Base-by-base conservation (phyloP, 1,140 invertebrate species). In the Bicyclus anynana region DNA sequence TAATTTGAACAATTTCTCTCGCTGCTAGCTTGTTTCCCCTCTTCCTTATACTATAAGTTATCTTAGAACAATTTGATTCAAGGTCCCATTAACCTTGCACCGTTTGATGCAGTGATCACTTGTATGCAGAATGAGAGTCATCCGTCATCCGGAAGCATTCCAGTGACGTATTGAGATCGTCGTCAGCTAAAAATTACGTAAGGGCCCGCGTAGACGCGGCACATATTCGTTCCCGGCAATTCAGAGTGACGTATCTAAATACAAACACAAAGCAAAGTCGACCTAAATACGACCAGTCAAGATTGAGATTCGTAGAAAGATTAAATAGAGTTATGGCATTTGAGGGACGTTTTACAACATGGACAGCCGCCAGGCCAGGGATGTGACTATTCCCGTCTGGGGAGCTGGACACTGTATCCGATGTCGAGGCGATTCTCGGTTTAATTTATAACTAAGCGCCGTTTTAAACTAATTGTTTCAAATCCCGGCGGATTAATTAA, bases 301-400 rank as follows among this genome's bases (percentile, higher is more conserved):
- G 76, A 67, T 71, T 74, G 70, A 79, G 56, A 72, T 66, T 82
- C 44, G 71, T 60, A 56, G 51, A 61, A 58, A 55, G 60, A 13
- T 50, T 59, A 55, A 42, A 47, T 62, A 55, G 53, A 58, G 68
- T 77, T 81, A 63, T 55, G 65, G 54, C 69, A 61, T 75, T 70
- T 74, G 58, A 33, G 38, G 44, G 58, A 55, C 53, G 59, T 49
- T 50, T 40, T 60, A 57, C 59, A 51, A 62, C 65, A 84, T 87
- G 84, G 84, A 82, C 77, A 72, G 62, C 52, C 61, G 84, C 84
- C 84, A 87, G 84, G 84, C 84, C 84, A 77, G 84, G 84, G 74
- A 76, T 79, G 80, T 62, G 80, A 87, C 84, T 87, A 87, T 87
- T 87, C 84, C 82, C 81, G 84, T 82, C 84, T 80, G 72, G 71